A percentile compares a stretch with the other conserved stretches of the same genome.
These are phyloP conservation scores for Anableps anableps DNA, from an alignment of 2,797 vertebrate genomes.

Conservation along the genomic window DNA sequence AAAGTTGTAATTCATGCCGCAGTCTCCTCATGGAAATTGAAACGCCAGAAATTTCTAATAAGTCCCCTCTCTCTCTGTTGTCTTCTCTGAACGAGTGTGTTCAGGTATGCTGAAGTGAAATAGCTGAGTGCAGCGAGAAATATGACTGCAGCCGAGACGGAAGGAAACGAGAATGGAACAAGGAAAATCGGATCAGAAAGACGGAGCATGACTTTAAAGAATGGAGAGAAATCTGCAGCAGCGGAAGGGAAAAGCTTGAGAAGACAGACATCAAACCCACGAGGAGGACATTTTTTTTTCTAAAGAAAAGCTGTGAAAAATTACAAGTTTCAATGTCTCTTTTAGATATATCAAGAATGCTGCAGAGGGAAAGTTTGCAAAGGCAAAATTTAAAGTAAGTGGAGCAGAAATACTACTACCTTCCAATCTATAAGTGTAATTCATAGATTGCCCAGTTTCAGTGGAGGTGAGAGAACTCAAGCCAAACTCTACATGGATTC, in stretches of 20 bases:
- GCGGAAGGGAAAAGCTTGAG: not conserved
- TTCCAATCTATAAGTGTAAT: constrained; percentile 13
- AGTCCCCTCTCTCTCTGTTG: constrained; percentile 9
- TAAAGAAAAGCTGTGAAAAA: not conserved
- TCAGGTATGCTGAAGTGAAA: constrained; percentile 32
- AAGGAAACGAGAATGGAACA: not conserved
- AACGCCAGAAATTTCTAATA: constrained; percentile 59
- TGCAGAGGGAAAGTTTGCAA: not conserved
- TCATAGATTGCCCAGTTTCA: constrained; percentile 5
- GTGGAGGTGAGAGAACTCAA: not conserved
- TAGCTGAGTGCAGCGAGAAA: not conserved
- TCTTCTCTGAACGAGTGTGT: constrained; percentile 8
- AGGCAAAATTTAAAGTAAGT: not conserved
- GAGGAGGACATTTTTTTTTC: not conserved
- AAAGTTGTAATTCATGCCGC: constrained; percentile 33
- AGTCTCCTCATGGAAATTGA: constrained; percentile 46
- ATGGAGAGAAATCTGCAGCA: not conserved
- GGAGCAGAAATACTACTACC: constrained; percentile 13
- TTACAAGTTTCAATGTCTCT: not conserved
- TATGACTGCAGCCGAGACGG: constrained; percentile 3
- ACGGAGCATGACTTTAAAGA: not conserved
- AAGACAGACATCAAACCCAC: not conserved
- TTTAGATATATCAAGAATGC: not conserved
- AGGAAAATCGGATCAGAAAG: constrained; percentile 3
- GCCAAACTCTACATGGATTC: not conserved